These are phyloP conservation scores for Eustalomyia histrio DNA, from an alignment of 2,888 invertebrate genomes.

Conservation along the genomic window DNA sequence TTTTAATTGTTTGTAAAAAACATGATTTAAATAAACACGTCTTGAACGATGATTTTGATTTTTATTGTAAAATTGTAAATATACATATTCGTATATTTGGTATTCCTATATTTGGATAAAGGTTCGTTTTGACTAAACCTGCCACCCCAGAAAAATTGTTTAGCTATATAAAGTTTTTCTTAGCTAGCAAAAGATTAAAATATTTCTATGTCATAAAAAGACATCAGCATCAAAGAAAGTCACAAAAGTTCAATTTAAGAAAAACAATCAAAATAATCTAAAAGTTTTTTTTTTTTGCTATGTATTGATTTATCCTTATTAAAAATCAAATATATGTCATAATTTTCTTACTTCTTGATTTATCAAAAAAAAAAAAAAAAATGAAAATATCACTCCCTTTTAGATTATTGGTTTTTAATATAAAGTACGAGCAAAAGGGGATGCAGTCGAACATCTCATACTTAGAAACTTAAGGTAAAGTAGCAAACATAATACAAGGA, in stretches of 20 bases:
- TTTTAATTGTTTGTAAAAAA: no score
- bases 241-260: conserved; percentile 14
- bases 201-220: neutral
- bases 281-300: conserved; percentile 31
- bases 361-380: conserved; percentile 4
- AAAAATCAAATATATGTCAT: conserved; percentile 64
- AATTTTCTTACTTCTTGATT: conserved; percentile 44
- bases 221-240: neutral
- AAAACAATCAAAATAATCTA: conserved; percentile 36
- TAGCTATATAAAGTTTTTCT: no score
- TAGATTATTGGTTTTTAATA: neutral
- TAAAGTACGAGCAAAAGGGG: neutral
- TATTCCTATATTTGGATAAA: no score
- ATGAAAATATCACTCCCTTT: conserved; percentile 60
- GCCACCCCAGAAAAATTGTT: no score
- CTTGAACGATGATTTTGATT: no score
- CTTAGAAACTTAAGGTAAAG: neutral
- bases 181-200: neutral
- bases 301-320: conserved; percentile 61
- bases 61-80: no score
- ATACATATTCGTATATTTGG: no score
- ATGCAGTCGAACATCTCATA: conserved; percentile 23
- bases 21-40: no score
- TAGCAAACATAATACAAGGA: conserved; percentile 43
- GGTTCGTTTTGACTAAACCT: no score